Conservation (phyloP, 2,113 vertebrate species). For the Ailuropoda melanoleuca region DNA sequence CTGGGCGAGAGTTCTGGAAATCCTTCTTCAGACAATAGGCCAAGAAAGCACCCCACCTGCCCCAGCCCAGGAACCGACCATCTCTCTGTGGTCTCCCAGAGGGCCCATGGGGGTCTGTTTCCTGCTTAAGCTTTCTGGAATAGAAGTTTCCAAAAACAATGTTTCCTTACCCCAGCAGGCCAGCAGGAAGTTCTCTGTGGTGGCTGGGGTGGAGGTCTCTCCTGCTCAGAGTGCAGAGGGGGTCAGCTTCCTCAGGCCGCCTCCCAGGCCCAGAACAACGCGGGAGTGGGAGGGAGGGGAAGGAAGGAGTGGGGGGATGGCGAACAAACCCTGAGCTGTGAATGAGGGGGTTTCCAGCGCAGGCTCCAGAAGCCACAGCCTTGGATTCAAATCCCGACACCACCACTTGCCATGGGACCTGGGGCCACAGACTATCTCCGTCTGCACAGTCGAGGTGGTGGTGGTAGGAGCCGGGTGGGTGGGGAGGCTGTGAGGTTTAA, state of each 20-base stretch:
- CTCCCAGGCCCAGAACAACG: not conserved
- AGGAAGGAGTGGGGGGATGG: accelerated
- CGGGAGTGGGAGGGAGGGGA: not conserved
- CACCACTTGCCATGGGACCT: not conserved
- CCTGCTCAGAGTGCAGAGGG: too few species aligned
- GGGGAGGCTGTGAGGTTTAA: not conserved
- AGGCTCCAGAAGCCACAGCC: not conserved
- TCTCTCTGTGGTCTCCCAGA: not conserved
- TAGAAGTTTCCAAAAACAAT: not conserved
- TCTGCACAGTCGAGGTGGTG: not conserved
- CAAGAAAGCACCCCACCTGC: not conserved
- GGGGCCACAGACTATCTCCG: not conserved
- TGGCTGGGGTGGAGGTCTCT: not conserved
- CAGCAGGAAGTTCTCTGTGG: not conserved
- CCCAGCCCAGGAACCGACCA: not conserved
- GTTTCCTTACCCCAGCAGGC: not conserved
- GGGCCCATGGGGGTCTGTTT: not conserved
- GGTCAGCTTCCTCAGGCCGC: not conserved
- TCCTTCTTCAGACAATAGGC: not conserved
- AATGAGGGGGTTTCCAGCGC: too few species aligned
- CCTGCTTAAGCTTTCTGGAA: not conserved
- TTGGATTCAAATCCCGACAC: not conserved
- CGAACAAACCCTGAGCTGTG: not conserved
- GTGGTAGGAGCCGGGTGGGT: not conserved
- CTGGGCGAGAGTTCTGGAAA: not conserved